Base-by-base conservation (phyloP, 37 sponge, comb jelly and placozoan genomes). In the Crambe crambe region DNA sequence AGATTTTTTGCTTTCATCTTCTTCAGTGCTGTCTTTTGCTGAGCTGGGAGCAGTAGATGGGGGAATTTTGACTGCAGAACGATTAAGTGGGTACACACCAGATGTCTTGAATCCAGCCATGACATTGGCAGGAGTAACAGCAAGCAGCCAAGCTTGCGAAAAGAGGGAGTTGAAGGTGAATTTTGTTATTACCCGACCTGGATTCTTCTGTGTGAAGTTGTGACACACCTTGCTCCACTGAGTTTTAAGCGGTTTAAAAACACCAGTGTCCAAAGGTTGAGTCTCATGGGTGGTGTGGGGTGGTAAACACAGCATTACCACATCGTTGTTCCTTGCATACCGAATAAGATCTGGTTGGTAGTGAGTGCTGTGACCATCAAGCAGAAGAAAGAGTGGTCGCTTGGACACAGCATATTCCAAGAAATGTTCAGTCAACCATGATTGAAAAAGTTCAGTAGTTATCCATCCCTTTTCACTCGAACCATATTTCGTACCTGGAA, bases 341-440 rank as follows among this genome's bases (percentile, higher is more conserved):
- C 83, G 44, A 27, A 83, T 27, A 34, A 70, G 65, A 18, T 51
- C 54, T 29, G 83, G 89, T 23, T 88, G 75, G 34, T 81, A 88
- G 39, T 88, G 89, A 25, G 82, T 83, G 68, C 70, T 57, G 26
- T 83, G 83, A 1, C 89, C 89, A 76, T 86, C 89, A 29, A 88
- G 67, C 40, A 88, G 34, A 6, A 88, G 67, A 3, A 88, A 74
- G 43, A 88, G 42, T 37, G 89, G 89, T 3, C 88, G 65, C 0
- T 6, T 76, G 73, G 82, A 42, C 62, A 64, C 67, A 30, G 82
- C 81, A 73, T 74, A 20, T 41, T 41, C 51, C 6, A 81, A 37
- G 56, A 83, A 88, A 51, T 88, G 89, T 42, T 58, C 78, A 22
- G 29, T 56, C 21, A 83, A 30, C 89, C 89, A 83, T 8, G 51